A percentile compares a stretch with the other conserved stretches of the same genome.
Conservation (phyloP, 2,797 vertebrate genomes). For the Ctenopoma multispine region DNA sequence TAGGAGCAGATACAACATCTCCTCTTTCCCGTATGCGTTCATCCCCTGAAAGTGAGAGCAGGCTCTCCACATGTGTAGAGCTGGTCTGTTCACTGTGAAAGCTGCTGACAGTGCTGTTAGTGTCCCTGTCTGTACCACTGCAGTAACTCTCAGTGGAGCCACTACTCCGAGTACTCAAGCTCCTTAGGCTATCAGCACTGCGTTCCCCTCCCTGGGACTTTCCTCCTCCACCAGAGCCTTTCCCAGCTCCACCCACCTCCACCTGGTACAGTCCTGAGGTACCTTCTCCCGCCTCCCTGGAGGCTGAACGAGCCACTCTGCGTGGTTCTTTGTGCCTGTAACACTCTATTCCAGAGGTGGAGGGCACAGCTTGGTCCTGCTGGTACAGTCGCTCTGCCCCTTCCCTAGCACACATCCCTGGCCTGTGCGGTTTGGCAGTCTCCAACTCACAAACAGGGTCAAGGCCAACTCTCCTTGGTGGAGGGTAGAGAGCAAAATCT, state of each 20-base stretch:
- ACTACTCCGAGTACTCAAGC: conserved; percentile 95
- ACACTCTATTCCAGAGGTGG: conserved; percentile 80
- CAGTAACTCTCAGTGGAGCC: conserved; percentile 98
- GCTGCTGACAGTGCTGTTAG: conserved; percentile 97
- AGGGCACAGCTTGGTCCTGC: conserved; percentile 84
- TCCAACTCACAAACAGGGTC: conserved; percentile 97
- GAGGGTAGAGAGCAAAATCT: conserved; percentile 93
- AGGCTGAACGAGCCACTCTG: conserved; percentile 75
- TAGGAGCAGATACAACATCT: conserved; percentile 68
- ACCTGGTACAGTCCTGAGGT: conserved; percentile 91
- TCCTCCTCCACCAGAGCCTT: conserved; percentile 81
- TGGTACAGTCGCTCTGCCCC: conserved; percentile 63
- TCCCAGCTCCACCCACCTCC: conserved; percentile 73
- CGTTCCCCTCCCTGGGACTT: conserved; percentile 89
- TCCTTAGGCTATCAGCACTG: conserved; percentile 94
- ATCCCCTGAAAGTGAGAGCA: conserved; percentile 90
- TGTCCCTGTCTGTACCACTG: conserved; percentile 96
- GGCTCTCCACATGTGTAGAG: conserved; percentile 95
- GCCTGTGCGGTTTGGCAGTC: conserved; percentile 85
- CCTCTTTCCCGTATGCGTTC: conserved; percentile 82
- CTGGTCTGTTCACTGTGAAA: conserved; percentile 97
- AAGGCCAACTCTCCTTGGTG: conserved; percentile 90
- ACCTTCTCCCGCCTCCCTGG: conserved; percentile 82
- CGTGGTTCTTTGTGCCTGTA: conserved; percentile 72
- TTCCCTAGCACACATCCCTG: conserved; percentile 68